Conservation (phyloP, 2,797 vertebrate species). For the Xerus rutilus region DNA sequence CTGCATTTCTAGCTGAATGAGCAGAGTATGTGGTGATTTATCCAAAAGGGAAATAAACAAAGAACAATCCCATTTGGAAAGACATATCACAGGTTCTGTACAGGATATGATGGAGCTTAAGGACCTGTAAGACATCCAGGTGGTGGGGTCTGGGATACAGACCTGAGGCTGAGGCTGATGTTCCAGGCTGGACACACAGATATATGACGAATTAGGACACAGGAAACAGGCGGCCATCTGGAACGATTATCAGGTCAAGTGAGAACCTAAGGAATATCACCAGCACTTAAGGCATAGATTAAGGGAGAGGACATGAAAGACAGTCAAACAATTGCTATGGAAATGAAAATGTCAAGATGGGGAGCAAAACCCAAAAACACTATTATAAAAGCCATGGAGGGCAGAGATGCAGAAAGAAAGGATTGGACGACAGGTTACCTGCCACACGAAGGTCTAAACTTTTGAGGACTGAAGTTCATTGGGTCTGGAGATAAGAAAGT, state of each 20-base stretch:
- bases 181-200: background rate
- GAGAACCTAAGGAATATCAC: background rate
- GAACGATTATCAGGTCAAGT: background rate
- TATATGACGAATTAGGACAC: background rate
- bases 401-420: background rate
- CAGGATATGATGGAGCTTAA: background rate
- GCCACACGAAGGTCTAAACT: background rate
- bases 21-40: background rate
- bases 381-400: background rate
- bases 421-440: background rate
- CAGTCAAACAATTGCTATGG: accelerated
- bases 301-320: background rate
- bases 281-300: background rate
- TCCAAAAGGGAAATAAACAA: background rate
- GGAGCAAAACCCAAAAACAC: background rate
- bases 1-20: background rate
- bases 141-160: background rate
- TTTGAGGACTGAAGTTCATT: background rate
- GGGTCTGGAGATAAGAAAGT: background rate
- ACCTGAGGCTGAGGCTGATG: background rate
- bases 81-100: background rate
- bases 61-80: background rate
- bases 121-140: accelerated
- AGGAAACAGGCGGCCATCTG: background rate
- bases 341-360: background rate